Evolutionary conservation across 35 echinoderm and acorn worm species (phyloP), one percentile per base, ranked within the genome.

Genomic region (Ophioderma brevispina): DNA sequence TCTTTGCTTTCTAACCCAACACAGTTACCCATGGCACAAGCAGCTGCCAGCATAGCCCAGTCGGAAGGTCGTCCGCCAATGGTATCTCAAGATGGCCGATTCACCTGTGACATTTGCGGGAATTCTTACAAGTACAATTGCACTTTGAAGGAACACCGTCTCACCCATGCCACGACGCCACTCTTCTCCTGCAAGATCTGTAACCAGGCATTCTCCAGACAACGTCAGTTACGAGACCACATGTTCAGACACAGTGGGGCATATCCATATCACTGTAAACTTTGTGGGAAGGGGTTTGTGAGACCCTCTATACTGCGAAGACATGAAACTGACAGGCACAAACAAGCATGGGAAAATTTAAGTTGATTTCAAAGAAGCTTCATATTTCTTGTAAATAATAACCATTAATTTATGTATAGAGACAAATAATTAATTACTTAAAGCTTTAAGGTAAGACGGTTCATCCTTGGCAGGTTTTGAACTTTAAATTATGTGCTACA

Each of bases 91-190:
- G 59, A 70, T 70, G 59, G 59, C 6, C 80, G 59, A 18, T 70
- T 70, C 28, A 23, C 81, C 21, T 94, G 92, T 35, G 76, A 89
- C 76, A 55, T 94, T 34, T 94, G 92, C 35, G 92, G 92, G 1
- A 94, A 94, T 32, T 89, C 86, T 18, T 94, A 94, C 80, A 94
- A 94, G 87, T 94, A 94, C 41, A 77, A 82, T 34, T 89, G 75
- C 34, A 76, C 84, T 33, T 80, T 94, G 55, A 94, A 94, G 35
- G 92, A 94, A 79, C 92, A 94, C 76, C 80, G 87, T 25, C 82
- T 89, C 32, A 94, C 92, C 37, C 92, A 94, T 70, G 86, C 92
- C 11, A 64, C 36, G n/a, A 82, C 88, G 18, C 81, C 79, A n/a
- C 92, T 59, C 36, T 94, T 94, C 36, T 38, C 79, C 10, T 94